phyloP scores from a whole-genome alignment of 2,888 invertebrate species.

The Oxyteleia sp. region DNA sequence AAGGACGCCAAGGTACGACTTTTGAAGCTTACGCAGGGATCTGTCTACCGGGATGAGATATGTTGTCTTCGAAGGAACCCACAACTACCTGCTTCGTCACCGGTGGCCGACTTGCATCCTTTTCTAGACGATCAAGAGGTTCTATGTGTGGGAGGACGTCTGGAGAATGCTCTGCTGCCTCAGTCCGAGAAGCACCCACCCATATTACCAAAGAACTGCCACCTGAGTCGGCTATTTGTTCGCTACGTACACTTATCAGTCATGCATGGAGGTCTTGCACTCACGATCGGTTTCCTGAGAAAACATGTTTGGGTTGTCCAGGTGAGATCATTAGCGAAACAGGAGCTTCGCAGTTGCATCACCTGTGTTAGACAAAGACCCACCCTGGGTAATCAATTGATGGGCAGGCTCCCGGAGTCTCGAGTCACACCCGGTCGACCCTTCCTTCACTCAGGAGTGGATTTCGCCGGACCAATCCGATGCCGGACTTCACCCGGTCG shows the following conservation, averaged over 20 bases:
- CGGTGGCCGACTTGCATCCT: background rate
- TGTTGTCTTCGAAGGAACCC: background rate
- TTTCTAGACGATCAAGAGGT: background rate
- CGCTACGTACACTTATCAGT: conserved; percentile 2
- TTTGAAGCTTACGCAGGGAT: background rate
- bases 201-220: background rate
- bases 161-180: background rate
- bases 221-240: background rate
- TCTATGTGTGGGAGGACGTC: conserved; percentile 1
- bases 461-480: background rate
- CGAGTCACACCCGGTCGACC: background rate
- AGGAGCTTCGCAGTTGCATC: background rate
- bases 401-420: background rate
- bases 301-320: background rate
- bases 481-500: conserved; percentile 8
- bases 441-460: background rate
- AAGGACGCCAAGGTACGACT: background rate
- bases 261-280: background rate
- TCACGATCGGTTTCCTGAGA: background rate
- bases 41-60: background rate
- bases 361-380: background rate
- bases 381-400: background rate
- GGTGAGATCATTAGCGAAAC: background rate
- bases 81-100: background rate
- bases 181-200: conserved; percentile 2